Evolutionary conservation across 2,797 vertebrate species (phyloP).

Genomic region (Thaleichthys pacificus): DNA sequence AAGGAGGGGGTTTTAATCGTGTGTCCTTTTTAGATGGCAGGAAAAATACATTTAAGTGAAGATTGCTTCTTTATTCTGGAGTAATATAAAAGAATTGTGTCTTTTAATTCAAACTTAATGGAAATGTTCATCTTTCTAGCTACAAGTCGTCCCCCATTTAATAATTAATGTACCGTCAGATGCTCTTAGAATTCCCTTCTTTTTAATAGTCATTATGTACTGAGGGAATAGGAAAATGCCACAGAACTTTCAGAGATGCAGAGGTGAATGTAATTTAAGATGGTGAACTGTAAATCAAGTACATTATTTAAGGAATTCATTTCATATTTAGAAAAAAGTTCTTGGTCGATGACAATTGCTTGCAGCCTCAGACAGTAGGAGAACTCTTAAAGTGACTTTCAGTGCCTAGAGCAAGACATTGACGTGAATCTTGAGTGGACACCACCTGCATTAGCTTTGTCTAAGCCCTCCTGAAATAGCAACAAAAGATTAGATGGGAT

Average conservation of each 20-base stretch:
- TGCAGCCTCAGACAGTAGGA: slow-evolving; percentile 39
- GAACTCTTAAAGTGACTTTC: slow-evolving; percentile 28
- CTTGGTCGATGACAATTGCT: slow-evolving; percentile 61
- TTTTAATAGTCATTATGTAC: slow-evolving; percentile 23
- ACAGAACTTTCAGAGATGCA: slow-evolving; percentile 53
- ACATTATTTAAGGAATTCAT: slow-evolving; percentile 66
- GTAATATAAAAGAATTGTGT: not conserved
- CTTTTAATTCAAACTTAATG: slow-evolving; percentile 19
- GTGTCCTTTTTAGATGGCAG: not conserved
- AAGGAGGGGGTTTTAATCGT: not conserved
- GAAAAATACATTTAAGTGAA: not conserved
- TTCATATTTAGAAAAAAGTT: slow-evolving; percentile 55
- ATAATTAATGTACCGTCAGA: slow-evolving; percentile 21
- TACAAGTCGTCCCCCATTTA: not conserved
- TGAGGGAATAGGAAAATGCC: slow-evolving; percentile 24
- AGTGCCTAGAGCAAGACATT: not conserved
- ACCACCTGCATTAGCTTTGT: slow-evolving; percentile 68
- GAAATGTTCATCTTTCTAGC: slow-evolving; percentile 19
- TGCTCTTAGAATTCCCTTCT: slow-evolving; percentile 8
- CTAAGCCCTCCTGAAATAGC: slow-evolving; percentile 79
- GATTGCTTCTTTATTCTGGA: slow-evolving; percentile 4
- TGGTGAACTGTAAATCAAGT: slow-evolving; percentile 31
- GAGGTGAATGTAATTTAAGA: slow-evolving; percentile 58
- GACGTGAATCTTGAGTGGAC: slow-evolving; percentile 50
- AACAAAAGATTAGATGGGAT: slow-evolving; percentile 73